Evolutionary conservation across 1,140 invertebrate genomes (phyloP).

Genomic region (Aradophagus sp.): DNA sequence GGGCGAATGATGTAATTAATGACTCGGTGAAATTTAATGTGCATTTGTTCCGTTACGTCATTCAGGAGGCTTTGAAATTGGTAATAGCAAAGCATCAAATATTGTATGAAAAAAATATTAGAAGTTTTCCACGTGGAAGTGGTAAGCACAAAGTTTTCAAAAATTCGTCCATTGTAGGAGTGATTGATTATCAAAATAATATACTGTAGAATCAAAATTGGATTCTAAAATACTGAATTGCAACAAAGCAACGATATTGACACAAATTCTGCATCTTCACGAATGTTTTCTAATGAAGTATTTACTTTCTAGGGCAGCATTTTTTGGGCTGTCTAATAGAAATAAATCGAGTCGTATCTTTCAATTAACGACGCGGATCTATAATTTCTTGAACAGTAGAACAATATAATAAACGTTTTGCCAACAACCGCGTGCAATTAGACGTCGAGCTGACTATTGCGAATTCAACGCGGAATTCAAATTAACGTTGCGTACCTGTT

Average conservation of each 20-base stretch:
- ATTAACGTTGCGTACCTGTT: conserved; percentile 28
- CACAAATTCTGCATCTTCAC: conserved; percentile 7
- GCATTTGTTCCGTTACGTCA: too few relatives aligned
- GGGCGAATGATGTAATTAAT: too few relatives aligned
- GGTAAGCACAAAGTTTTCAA: too few relatives aligned
- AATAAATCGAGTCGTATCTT: conserved; percentile 18
- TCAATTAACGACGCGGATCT: conserved; percentile 26
- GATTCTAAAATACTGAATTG: background rate
- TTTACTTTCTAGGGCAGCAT: conserved; percentile 36
- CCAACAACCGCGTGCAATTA: conserved; percentile 19
- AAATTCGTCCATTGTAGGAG: too few relatives aligned
- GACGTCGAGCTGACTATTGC: conserved; percentile 30
- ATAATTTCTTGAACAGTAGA: background rate
- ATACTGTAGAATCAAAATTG: background rate
- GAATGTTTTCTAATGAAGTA: conserved; percentile 35
- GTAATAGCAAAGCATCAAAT: too few relatives aligned
- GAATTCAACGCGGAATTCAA: conserved; percentile 38
- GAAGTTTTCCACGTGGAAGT: too few relatives aligned
- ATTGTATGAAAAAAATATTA: too few relatives aligned
- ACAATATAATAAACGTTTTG: conserved; percentile 38
- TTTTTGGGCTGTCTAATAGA: conserved; percentile 34
- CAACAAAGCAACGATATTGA: conserved; percentile 10
- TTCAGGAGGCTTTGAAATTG: too few relatives aligned
- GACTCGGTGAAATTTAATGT: too few relatives aligned
- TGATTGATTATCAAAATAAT: too few relatives aligned